Percentiles rank a stretch among this genome's conserved stretches.
Conservation (phyloP, 2,797 vertebrate genomes). For the Hemibagrus guttatus region DNA sequence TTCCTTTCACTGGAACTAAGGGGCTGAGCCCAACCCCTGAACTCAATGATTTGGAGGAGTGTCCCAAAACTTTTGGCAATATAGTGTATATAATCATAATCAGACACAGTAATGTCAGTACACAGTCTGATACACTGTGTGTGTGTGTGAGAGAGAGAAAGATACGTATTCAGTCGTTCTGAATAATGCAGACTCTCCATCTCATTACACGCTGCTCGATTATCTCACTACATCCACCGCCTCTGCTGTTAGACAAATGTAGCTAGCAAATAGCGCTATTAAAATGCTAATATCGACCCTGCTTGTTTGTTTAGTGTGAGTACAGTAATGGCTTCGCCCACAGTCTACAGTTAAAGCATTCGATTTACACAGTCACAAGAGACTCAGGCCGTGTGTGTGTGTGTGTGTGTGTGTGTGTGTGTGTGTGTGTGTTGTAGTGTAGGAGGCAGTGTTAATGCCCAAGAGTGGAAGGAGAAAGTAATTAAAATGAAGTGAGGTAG, state of each 20-base stretch:
- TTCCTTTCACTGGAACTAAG: too few species aligned
- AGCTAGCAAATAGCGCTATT: conserved; percentile 15
- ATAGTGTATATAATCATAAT: background rate
- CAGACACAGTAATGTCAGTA: background rate
- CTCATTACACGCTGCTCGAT: conserved; percentile 1
- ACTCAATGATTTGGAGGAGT: too few species aligned
- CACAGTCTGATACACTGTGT: background rate
- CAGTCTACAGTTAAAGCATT: conserved; percentile 48
- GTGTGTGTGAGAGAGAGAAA: background rate
- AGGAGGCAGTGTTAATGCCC: conserved; percentile 55
- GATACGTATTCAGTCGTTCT: too few species aligned
- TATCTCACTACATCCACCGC: background rate
- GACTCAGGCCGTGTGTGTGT: conserved; percentile 16
- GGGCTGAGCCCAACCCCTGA: too few species aligned
- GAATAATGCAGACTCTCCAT: background rate
- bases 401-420: conserved; percentile 38
- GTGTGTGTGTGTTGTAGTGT: conserved; percentile 34
- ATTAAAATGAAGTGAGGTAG: conserved; percentile 70
- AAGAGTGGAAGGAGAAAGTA: conserved; percentile 61
- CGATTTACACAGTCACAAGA: conserved; percentile 43
- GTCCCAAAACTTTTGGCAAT: too few species aligned
- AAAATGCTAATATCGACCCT: conserved; percentile 27
- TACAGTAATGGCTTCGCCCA: conserved; percentile 53
- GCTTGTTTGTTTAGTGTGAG: conserved; percentile 35
- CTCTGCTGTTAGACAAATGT: background rate